Evolutionary conservation across 1,140 invertebrate species (phyloP).

Genomic region (Laupala kohalensis): DNA sequence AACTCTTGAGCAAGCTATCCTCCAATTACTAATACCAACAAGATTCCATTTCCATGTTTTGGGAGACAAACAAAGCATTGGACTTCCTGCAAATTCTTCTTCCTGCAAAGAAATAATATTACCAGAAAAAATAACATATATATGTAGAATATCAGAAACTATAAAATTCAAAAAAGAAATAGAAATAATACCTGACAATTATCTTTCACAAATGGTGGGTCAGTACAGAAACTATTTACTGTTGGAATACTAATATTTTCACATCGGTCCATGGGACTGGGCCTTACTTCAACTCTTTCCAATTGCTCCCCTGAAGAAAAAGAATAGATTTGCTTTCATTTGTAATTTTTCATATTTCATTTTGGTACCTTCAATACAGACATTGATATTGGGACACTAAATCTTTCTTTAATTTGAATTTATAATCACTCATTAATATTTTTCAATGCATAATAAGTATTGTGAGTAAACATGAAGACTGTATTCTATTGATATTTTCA

Average conservation of each 20-base stretch:
- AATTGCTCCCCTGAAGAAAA: constrained; percentile 24
- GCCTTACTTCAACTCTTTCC: constrained; percentile 58
- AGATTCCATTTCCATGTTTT: constrained; percentile 54
- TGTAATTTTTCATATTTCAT: too few relatives aligned
- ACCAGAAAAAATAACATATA: not conserved
- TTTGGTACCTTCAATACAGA: too few relatives aligned
- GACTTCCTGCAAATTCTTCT: constrained; percentile 74
- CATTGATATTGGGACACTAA: too few relatives aligned
- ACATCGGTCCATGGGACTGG: constrained; percentile 60
- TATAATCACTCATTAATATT: too few relatives aligned
- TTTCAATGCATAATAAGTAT: too few relatives aligned
- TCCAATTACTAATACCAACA: constrained; percentile 62
- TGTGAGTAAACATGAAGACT: too few relatives aligned
- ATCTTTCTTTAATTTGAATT: too few relatives aligned
- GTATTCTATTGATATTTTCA: too few relatives aligned
- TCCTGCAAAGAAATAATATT: constrained; percentile 37
- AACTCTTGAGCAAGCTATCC: constrained; percentile 58
- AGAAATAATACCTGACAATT: constrained; percentile 2
- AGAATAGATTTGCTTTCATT: too few relatives aligned
- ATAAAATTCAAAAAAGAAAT: not conserved
- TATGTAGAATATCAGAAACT: not conserved
- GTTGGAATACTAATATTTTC: constrained; percentile 72
- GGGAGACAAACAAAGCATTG: constrained; percentile 53
- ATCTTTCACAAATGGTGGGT: constrained; percentile 30
- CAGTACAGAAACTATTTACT: constrained; percentile 68